Conservation (phyloP, 2,113 vertebrate species). For the Thryonomys swinderianus region DNA sequence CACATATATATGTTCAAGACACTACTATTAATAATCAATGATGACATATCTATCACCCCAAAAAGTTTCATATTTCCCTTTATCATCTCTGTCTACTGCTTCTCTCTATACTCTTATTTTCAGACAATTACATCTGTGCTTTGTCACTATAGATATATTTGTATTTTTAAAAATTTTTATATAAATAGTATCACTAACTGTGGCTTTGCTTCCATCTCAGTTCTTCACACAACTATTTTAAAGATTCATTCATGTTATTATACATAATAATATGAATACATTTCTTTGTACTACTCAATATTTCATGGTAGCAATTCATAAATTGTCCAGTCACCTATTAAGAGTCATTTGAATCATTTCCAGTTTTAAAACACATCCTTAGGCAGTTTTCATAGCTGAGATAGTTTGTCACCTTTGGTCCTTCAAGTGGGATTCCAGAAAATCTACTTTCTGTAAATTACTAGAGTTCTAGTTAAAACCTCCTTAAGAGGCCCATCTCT, state of each 20-base stretch:
- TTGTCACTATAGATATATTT: not conserved
- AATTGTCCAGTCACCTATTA: not conserved
- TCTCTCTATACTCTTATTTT: not conserved
- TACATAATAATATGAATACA: not conserved
- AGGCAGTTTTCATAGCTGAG: not conserved
- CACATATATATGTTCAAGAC: not conserved
- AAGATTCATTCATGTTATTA: not conserved
- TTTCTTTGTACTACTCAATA: not conserved
- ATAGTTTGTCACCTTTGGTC: not conserved
- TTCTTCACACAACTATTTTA: not conserved
- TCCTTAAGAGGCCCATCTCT: not conserved
- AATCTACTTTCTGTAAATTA: not conserved
- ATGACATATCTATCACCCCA: not conserved
- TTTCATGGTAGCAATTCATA: not conserved
- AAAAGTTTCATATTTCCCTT: not conserved
- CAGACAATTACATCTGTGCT: not conserved
- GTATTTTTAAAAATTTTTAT: not conserved
- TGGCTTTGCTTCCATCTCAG: not conserved
- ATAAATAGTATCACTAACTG: not conserved
- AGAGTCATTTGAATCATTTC: not conserved
- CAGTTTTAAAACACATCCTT: not conserved
- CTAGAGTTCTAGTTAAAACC: not conserved
- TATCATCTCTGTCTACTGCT: not conserved
- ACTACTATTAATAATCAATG: not conserved
- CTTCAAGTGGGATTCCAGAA: not conserved